Evolutionary conservation across 2,113 vertebrate genomes (phyloP), one percentile per base, ranked within the genome.

Genomic region (Morone saxatilis): DNA sequence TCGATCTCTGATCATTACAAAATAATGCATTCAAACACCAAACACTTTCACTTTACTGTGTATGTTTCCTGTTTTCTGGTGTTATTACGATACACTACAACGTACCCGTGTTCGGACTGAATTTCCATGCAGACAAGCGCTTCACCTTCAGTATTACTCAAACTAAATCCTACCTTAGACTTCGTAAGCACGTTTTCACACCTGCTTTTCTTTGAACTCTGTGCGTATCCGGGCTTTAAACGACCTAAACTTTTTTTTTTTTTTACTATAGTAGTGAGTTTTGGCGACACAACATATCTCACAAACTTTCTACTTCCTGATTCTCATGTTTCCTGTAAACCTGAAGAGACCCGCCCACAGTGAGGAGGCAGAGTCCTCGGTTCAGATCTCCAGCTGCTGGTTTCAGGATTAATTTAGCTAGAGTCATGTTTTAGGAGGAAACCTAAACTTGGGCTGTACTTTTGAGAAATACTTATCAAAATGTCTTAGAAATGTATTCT

Each of bases 251-350:
- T 71, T 50, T 62, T 1, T 20, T 31, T 31, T 31, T 50, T 62
- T 1, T 20, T 74, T 16, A 38, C 5, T 47, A 12, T 0, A 22
- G 11, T 48, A 13, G 4, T 36, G 3, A 9, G 16, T 45, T 78
- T 54, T 48, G 40, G 40, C 83, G 81, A 80, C 47, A 76, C 38
- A 84, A 84, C 61, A 80, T 80, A 76, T 76, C 83, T 84, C 6
- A 17, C 65, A 86, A 83, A 75, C 57, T 25, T 45, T 88, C 40
- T 78, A 93, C 94, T 95, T 95, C 94, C 94, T 95, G 91, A 86
- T 92, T 40, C 41, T 88, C 76, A 63, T 56, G 68, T 85, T 95
- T 95, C 94, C 94, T 94, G 94, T 92, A 92, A 95, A 90, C 76
- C 86, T 87, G 89, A 13, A 1, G 50, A 17, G 71, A 1, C 54